Evolutionary conservation across 1,140 invertebrate genomes (phyloP), one percentile per base, ranked within the genome.

Genomic region (Bombus fervidus): DNA sequence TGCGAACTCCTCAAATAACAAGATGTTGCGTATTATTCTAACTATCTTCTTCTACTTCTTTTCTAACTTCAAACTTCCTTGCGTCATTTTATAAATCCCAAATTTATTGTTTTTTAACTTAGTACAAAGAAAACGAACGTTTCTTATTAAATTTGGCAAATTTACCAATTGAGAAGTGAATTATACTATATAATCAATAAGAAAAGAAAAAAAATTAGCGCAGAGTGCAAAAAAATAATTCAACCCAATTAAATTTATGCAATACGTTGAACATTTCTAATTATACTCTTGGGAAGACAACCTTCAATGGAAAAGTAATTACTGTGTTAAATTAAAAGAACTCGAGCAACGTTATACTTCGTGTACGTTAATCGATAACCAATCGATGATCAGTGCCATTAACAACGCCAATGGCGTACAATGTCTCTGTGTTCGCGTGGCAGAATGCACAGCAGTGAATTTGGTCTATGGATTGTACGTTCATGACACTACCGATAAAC

Each of bases 371-470:
- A 59, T 76, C 47, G 74, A 53, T 59, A 57, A 72, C 28, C 25
- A 13, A 43, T 72, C 69, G 22, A 76, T 76, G 57, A 76, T 76
- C 74, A 57, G 34, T 2, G 15, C 71, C 15, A 73, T 73, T 18
- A 73, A 9, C 41, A 43, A 2, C 15, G 15, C 41, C 41, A 73
- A 31, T 41, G 25, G 37, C 22, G 31, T 53, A 22, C 47, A 8
- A 22, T 37, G 13, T 39, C 34, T 34, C 12, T 53, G 34, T 31
- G 15, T 73, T 73, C 8, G 34, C 2, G 2, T 15, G 15, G 22
- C 47, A 41, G 28, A 72, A 53, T 72, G 47, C 79, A 37, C 18
- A 68, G 64, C 69, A 6, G 47, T n/a, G 78, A 69, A 80, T 53
- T 41, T 81, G 18, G 79, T 39, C 22, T 39, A 31, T n/a, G 39